Evolutionary conservation across 2,113 vertebrate species (phyloP), one percentile per base, ranked within the genome.

Genomic region (Lonchura striata): DNA sequence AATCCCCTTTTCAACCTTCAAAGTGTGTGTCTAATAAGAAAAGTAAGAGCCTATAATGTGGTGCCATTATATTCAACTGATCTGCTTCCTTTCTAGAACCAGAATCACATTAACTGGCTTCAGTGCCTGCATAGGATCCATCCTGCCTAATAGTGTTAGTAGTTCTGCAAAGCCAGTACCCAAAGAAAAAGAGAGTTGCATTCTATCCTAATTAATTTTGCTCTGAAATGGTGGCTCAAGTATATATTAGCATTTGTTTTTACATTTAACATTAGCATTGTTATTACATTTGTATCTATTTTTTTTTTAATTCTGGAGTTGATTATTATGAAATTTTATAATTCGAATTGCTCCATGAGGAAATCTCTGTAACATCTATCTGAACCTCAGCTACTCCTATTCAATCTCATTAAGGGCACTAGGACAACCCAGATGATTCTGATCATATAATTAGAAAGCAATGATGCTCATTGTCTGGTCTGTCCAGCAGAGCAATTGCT

Each of bases 11-110:
- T 61, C 76, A 95, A 1, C 68, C 33, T 90, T 86, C 52, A 68
- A 83, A 95, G 59, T n/a, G 16, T 86, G 35, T 86, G 33, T 66
- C 76, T 92, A 83, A 86, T 77, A 82, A 41, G 71, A 83, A 94
- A 92, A 91, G 56, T 41, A 60, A 81, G 76, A 90, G 59, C 41
- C 16, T 74, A 33, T 39, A 70, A 74, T 49, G 41, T 79, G 41
- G n/a, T 72, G 74, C 47, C 60, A 64, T 87, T 65, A 49, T 53
- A 75, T 41, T 88, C 90, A 75, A 75, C 39, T 35, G 71, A 41
- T 75, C 41, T 78, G 25, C 64, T 86, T 80, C 68, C 53, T 78
- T 77, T 83, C 76, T 24, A 49, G 49, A 81, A 28, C 7, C 39
- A 68, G 64, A 92, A 90, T 78, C 1, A 0, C 41, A 47, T 93